Percentiles rank a stretch among this genome's conserved stretches.
Conservation (phyloP, 37 sponge, comb jelly and placozoan species). For the Oscarella lobularis region DNA sequence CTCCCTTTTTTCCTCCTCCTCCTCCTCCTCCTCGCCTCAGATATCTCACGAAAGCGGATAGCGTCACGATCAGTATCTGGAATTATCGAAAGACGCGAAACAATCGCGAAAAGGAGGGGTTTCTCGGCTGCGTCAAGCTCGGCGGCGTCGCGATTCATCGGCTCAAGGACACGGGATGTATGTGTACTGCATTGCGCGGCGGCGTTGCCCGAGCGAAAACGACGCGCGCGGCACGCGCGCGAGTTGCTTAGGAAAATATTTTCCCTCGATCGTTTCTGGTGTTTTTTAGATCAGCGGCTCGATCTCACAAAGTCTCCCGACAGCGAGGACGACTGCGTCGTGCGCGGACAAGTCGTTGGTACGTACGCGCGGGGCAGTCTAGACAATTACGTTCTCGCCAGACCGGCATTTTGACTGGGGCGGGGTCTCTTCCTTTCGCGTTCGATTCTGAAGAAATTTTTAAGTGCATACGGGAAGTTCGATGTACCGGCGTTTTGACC, state of each 20-base stretch:
- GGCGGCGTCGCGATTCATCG: slow-evolving; percentile 34
- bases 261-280: neutral
- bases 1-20: no score
- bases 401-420: no score
- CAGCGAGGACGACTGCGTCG: slow-evolving; percentile 44
- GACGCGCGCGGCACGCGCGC: no score
- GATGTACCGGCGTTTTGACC: no score
- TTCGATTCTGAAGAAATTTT: no score
- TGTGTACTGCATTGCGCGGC: slow-evolving; percentile 12
- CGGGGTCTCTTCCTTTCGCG: no score
- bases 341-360: slow-evolving; percentile 53
- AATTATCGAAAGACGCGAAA: slow-evolving; percentile 60
- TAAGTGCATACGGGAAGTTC: no score
- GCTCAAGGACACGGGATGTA: slow-evolving; percentile 93
- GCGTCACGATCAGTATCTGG: slow-evolving; percentile 70
- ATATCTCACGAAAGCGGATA: slow-evolving; percentile 57
- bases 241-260: no score
- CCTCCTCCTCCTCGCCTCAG: no score
- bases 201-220: no score
- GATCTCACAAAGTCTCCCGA: slow-evolving; percentile 40
- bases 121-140: slow-evolving; percentile 83
- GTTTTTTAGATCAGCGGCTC: slow-evolving; percentile 64
- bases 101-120: slow-evolving; percentile 47
- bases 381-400: no score
- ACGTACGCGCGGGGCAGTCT: slow-evolving; percentile 19